Percentiles rank a stretch among this genome's conserved stretches.
Evolutionary conservation across 2,888 invertebrate genomes (phyloP).

Genomic region (Amblyjoppa proteus): DNA sequence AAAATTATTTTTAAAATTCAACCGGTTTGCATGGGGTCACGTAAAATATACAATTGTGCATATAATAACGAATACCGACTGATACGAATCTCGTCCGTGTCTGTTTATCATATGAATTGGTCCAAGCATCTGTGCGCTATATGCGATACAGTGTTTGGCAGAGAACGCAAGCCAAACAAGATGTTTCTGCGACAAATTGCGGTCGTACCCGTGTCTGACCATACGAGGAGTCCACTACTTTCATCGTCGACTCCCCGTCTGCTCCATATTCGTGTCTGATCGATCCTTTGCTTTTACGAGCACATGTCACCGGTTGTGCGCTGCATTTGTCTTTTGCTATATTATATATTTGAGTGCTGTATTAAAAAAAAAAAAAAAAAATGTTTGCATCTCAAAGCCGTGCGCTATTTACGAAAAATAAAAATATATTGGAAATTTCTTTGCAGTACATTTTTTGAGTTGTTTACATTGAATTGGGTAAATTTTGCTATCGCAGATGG

Average conservation of each 20-base stretch:
- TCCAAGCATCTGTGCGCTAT: neutral
- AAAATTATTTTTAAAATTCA: neutral
- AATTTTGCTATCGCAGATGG: neutral
- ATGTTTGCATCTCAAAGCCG: neutral
- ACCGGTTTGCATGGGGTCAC: neutral
- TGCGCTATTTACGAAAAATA: neutral
- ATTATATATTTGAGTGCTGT: neutral
- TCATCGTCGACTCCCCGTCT: neutral
- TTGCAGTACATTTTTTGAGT: neutral
- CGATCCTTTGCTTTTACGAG: neutral
- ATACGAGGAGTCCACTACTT: constrained; percentile 44
- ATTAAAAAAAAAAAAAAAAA: neutral
- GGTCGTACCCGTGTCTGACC: constrained; percentile 27
- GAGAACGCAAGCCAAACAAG: constrained; percentile 21
- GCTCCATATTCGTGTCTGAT: constrained; percentile 18
- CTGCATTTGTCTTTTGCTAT: neutral
- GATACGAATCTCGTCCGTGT: neutral
- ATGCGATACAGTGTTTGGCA: neutral
- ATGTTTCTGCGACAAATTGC: constrained; percentile 20
- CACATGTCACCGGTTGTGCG: neutral
- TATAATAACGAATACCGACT: neutral
- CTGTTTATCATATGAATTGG: neutral
- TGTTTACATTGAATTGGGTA: neutral
- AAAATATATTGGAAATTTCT: neutral
- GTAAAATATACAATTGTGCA: neutral